These are phyloP conservation scores for Heliangelus exortis DNA, from an alignment of 2,797 vertebrate genomes.

Conservation along the genomic window DNA sequence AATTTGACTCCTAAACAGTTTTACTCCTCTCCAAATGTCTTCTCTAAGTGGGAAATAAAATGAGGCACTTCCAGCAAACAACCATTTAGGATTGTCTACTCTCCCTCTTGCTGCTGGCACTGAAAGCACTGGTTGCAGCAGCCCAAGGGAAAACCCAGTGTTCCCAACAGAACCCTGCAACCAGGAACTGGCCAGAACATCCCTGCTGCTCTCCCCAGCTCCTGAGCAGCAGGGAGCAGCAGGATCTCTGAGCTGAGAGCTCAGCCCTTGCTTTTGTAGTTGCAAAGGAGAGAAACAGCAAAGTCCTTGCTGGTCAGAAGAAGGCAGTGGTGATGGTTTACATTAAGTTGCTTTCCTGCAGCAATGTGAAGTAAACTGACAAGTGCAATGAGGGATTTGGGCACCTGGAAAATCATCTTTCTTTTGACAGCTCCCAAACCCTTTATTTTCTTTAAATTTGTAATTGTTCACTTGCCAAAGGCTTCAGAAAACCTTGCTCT, in stretches of 20 bases:
- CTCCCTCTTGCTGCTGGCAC: neutral
- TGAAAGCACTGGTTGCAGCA: neutral
- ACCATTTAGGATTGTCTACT: neutral
- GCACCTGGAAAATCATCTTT: neutral
- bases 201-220: neutral
- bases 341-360: neutral
- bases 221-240: neutral
- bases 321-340: neutral
- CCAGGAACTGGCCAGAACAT: neutral
- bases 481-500: neutral
- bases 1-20: neutral
- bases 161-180: neutral
- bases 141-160: neutral
- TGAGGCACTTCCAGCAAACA: neutral
- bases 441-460: neutral
- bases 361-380: neutral
- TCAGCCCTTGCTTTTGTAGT: neutral
- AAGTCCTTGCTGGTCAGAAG: neutral
- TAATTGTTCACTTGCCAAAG: neutral
- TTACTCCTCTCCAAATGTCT: neutral
- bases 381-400: neutral
- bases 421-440: neutral
- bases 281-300: neutral
- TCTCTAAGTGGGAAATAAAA: slow-evolving; percentile 20
- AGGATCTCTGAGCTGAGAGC: neutral